These are phyloP conservation scores for Vespertilio murinus DNA, from an alignment of 2,797 vertebrate genomes.

Conservation along the genomic window DNA sequence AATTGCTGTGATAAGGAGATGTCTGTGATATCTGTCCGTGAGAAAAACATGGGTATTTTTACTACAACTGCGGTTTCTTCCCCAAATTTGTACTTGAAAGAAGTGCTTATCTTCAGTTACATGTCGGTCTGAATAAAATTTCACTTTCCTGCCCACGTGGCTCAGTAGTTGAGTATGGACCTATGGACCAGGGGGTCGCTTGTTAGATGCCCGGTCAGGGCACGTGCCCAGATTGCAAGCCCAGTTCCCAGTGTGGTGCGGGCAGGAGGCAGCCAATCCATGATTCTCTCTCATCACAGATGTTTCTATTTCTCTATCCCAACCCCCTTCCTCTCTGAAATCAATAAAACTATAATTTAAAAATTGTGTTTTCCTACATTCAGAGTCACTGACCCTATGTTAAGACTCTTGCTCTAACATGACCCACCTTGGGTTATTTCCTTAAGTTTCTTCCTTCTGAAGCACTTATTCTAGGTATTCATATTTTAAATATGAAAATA, in stretches of 20 bases:
- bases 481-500: constrained; percentile 39
- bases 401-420: neutral
- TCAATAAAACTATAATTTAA: too few species aligned
- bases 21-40: neutral
- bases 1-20: neutral
- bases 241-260: too few species aligned
- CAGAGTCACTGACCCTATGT: neutral
- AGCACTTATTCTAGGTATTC: neutral
- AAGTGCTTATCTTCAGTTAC: constrained; percentile 5
- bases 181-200: too few species aligned
- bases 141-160: too few species aligned
- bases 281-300: too few species aligned
- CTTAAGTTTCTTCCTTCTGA: neutral
- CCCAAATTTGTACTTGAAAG: neutral
- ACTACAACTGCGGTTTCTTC: neutral
- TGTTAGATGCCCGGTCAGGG: too few species aligned
- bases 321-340: too few species aligned
- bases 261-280: too few species aligned
- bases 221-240: too few species aligned
- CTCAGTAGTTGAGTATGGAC: too few species aligned
- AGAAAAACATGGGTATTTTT: neutral
- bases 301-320: too few species aligned
- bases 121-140: neutral
- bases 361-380: neutral
- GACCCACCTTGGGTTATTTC: neutral